Percentiles rank a stretch among this genome's conserved stretches.
These are phyloP conservation scores for Pipistrellus pygmaeus DNA, from an alignment of 2,797 vertebrate species.

Conservation along the genomic window DNA sequence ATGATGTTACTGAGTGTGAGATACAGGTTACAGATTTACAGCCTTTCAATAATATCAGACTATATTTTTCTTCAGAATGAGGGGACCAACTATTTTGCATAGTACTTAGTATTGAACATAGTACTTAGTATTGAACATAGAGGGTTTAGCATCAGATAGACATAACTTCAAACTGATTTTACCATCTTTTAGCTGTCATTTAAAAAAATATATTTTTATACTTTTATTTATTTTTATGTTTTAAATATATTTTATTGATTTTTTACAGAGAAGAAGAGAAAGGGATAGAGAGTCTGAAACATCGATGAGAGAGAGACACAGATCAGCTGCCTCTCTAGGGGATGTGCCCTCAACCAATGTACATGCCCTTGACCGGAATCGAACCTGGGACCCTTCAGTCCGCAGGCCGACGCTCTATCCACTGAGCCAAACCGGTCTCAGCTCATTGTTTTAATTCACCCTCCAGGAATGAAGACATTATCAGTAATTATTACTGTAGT, in stretches of 20 bases:
- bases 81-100: background rate
- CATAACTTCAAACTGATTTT: background rate
- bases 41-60: background rate
- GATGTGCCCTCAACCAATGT: too few relatives aligned
- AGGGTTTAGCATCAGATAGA: background rate
- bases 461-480: background rate
- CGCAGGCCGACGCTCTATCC: too few relatives aligned
- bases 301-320: too few relatives aligned
- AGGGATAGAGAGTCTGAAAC: too few relatives aligned
- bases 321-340: too few relatives aligned
- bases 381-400: too few relatives aligned
- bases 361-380: too few relatives aligned
- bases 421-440: too few relatives aligned
- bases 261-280: too few relatives aligned
- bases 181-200: conserved; percentile 6
- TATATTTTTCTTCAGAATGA: background rate
- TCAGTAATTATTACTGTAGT: background rate
- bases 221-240: too few relatives aligned
- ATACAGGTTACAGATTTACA: background rate
- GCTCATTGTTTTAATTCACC: background rate
- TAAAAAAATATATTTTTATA: too few relatives aligned
- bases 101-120: background rate
- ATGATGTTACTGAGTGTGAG: background rate
- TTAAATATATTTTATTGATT: too few relatives aligned
- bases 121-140: background rate